Percentiles rank a stretch among this genome's conserved stretches.
phyloP scores from a whole-genome alignment of 2,888 invertebrate genomes.

The Chrysolina oricalcia region DNA sequence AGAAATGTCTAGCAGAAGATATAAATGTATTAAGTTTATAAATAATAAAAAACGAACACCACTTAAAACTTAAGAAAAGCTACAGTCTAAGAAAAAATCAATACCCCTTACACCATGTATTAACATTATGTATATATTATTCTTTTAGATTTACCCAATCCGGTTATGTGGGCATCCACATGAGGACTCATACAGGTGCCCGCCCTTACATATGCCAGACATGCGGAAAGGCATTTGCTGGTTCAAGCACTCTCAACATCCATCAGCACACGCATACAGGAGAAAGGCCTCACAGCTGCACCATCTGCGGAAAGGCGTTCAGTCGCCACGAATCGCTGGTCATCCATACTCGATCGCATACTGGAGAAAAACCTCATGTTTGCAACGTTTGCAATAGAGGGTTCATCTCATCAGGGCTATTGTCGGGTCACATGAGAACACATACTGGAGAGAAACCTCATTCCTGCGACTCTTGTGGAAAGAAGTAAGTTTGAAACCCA shows the following conservation, averaged over 20 bases:
- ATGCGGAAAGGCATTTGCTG: constrained; percentile 71
- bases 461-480: constrained; percentile 68
- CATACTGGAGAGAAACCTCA: constrained; percentile 71
- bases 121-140: neutral
- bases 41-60: neutral
- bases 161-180: constrained; percentile 71
- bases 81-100: neutral
- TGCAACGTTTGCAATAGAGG: constrained; percentile 69
- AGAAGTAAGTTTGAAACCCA: constrained; percentile 63
- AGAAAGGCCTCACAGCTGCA: constrained; percentile 70
- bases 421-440: constrained; percentile 70
- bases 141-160: constrained; percentile 70
- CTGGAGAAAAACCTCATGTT: constrained; percentile 69
- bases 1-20: too few species aligned
- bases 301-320: constrained; percentile 69
- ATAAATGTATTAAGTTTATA: too few species aligned
- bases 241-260: constrained; percentile 70
- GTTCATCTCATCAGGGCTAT: constrained; percentile 69
- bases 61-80: neutral
- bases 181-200: constrained; percentile 71
- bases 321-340: constrained; percentile 70
- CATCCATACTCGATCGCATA: constrained; percentile 70
- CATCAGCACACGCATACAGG: constrained; percentile 71
- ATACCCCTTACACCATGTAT: neutral
- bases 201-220: constrained; percentile 70